Conservation (phyloP, 2,113 vertebrate genomes). For the Ursus arctos region DNA sequence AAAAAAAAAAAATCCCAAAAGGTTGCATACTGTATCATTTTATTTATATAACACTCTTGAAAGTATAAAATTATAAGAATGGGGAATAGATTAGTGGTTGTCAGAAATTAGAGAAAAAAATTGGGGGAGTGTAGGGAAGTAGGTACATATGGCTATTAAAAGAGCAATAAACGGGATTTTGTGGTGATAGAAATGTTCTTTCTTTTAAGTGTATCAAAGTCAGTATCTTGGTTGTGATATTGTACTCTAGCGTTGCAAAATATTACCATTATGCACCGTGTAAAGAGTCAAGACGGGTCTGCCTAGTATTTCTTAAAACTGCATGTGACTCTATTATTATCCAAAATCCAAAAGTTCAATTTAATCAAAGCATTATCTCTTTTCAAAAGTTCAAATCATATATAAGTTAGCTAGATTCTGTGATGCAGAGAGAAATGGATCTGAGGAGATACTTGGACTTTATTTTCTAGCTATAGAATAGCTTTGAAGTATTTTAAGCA, state of each 20-base stretch:
- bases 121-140: background rate
- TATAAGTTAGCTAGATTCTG: background rate
- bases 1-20: background rate
- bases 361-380: background rate
- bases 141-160: background rate
- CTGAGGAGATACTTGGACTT: background rate
- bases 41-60: background rate
- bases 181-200: background rate
- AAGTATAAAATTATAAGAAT: background rate
- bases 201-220: background rate
- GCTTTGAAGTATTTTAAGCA: background rate
- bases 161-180: background rate
- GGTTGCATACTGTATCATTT: background rate
- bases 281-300: background rate
- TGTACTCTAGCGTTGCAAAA: background rate
- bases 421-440: background rate
- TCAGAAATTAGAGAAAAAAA: background rate
- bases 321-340: background rate
- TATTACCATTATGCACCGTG: background rate
- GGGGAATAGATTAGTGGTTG: background rate
- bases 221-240: background rate
- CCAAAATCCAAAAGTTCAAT: background rate
- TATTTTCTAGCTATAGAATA: background rate
- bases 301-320: background rate
- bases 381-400: background rate